Conservation (phyloP, 1,140 invertebrate species). For the Drosophila virilis region DNA sequence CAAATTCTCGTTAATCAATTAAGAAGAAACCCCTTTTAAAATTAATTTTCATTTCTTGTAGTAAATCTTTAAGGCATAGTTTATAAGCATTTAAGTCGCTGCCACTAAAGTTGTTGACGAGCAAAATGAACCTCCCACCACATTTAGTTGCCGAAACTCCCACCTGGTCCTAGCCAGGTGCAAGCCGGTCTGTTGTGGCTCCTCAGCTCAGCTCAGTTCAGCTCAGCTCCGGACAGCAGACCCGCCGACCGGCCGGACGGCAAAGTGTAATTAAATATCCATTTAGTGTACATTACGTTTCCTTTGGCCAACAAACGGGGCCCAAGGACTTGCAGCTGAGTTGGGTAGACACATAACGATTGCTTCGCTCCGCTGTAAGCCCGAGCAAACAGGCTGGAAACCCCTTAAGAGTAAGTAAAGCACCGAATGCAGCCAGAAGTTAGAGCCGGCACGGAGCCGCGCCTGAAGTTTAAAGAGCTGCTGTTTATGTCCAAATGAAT, state of each 20-base stretch:
- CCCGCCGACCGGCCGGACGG: not conserved
- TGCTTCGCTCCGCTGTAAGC: slow-evolving; percentile 11
- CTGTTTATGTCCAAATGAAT: slow-evolving; percentile 79
- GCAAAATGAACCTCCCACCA: not conserved
- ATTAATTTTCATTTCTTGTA: slow-evolving; percentile 12
- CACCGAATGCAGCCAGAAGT: slow-evolving; percentile 26
- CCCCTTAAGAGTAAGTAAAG: slow-evolving; percentile 55
- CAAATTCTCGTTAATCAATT: slow-evolving; percentile 9
- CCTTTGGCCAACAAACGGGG: slow-evolving; percentile 55
- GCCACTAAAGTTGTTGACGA: slow-evolving; percentile 2
- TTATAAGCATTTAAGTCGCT: slow-evolving; percentile 39
- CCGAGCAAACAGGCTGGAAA: slow-evolving; percentile 31
- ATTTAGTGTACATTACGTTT: slow-evolving; percentile 81
- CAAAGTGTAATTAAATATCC: slow-evolving; percentile 81
- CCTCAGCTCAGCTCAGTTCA: not conserved
- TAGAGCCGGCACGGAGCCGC: slow-evolving; percentile 2
- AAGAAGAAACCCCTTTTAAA: not conserved
- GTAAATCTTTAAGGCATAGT: slow-evolving; percentile 37
- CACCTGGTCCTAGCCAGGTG: slow-evolving; percentile 27
- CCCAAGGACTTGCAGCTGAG: slow-evolving; percentile 44
- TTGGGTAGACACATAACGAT: slow-evolving; percentile 69
- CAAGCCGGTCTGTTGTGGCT: not conserved
- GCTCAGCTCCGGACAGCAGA: not conserved
- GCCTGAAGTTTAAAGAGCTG: slow-evolving; percentile 73
- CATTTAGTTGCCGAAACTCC: slow-evolving; percentile 3